Percentiles rank a stretch among this genome's conserved stretches.
Evolutionary conservation across 1,140 invertebrate genomes (phyloP).

Genomic region (Drosophila tristis): DNA sequence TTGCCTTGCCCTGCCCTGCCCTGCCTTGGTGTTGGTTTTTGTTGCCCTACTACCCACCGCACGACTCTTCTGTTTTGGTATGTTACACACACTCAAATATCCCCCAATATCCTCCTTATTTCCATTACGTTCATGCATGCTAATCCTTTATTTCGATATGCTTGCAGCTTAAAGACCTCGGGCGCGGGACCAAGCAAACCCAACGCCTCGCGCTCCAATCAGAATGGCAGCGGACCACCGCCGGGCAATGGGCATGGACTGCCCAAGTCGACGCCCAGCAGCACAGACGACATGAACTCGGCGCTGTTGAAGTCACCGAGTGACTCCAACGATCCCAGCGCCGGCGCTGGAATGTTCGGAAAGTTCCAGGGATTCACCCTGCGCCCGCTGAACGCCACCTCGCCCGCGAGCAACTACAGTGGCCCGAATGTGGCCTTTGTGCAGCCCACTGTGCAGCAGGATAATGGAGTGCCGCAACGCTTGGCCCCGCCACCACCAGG

Average conservation of each 20-base stretch:
- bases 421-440: conserved; percentile 83
- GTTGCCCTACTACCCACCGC: conserved; percentile 25
- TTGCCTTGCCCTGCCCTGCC: background rate
- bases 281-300: conserved; percentile 87
- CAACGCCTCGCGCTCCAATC: conserved; percentile 44
- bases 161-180: conserved; percentile 72
- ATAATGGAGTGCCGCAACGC: conserved; percentile 67
- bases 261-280: conserved; percentile 85
- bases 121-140: background rate
- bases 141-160: conserved; percentile 27
- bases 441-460: conserved; percentile 75
- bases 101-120: too few species aligned
- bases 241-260: conserved; percentile 77
- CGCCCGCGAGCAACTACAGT: conserved; percentile 66
- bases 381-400: conserved; percentile 86
- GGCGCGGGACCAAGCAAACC: conserved; percentile 58
- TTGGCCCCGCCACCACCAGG: conserved; percentile 74
- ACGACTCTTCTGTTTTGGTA: conserved; percentile 42
- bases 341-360: conserved; percentile 89
- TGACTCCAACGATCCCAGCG: conserved; percentile 85
- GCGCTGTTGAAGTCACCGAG: conserved; percentile 85
- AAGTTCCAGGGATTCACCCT: conserved; percentile 94
- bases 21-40: conserved; percentile 47
- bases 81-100: conserved; percentile 34
- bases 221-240: conserved; percentile 66